Conservation (phyloP, 2,888 invertebrate genomes). For the Drosophila siamana region DNA sequence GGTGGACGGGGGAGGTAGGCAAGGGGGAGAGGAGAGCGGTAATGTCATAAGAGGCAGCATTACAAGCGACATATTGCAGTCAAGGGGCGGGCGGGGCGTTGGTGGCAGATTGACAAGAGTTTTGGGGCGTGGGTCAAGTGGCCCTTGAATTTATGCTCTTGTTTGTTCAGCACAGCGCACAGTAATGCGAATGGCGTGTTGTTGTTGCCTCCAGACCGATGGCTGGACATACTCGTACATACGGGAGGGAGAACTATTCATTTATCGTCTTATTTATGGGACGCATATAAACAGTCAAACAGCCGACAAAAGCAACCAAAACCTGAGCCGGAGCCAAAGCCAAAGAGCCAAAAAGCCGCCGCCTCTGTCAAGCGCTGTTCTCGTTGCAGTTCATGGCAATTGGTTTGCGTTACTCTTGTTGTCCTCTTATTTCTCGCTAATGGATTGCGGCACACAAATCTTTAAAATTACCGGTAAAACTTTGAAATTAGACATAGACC, state of each 20-base stretch:
- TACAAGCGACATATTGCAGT: conserved; percentile 57
- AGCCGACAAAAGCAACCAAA: conserved; percentile 55
- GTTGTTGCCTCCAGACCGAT: neutral
- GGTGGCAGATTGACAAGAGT: neutral
- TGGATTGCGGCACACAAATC: conserved; percentile 80
- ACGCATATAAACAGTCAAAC: conserved; percentile 60
- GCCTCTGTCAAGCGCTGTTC: conserved; percentile 36
- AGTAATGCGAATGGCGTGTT: conserved; percentile 31
- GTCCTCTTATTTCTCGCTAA: conserved; percentile 52
- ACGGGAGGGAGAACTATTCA: conserved; percentile 58
- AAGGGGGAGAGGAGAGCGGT: too few species aligned
- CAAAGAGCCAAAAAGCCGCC: conserved; percentile 15
- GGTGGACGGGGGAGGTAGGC: neutral
- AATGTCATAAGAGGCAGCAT: conserved; percentile 54
- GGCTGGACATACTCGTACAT: too few species aligned
- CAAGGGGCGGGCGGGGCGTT: neutral
- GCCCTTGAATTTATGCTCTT: conserved; percentile 71
- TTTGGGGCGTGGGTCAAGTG: neutral
- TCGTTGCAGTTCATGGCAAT: conserved; percentile 56
- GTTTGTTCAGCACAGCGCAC: conserved; percentile 62
- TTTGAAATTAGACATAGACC: conserved; percentile 67
- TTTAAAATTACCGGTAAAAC: conserved; percentile 77
- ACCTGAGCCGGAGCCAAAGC: neutral
- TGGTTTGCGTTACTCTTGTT: conserved; percentile 33
- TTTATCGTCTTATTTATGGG: conserved; percentile 75